Conservation (phyloP, 2,797 vertebrate species). For the Chelidonichthys spinosus region DNA sequence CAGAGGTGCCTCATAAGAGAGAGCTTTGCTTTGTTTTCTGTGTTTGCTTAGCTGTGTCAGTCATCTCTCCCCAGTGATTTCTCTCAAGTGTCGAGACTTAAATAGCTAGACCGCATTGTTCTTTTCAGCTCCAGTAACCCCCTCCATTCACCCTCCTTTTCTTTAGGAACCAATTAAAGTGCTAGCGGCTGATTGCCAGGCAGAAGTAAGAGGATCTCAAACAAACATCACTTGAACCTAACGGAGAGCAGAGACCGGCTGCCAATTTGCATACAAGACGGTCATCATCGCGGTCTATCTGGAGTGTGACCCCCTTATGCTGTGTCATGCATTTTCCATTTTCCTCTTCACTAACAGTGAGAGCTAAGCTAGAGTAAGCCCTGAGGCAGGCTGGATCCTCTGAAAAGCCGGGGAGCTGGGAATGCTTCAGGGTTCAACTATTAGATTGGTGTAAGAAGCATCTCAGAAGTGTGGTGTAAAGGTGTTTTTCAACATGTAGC, state of each 20-base stretch:
- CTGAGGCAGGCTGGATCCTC: neutral
- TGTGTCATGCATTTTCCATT: slow-evolving; percentile 10
- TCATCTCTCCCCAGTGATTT: slow-evolving; percentile 36
- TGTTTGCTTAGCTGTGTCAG: slow-evolving; percentile 11
- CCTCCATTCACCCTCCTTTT: slow-evolving; percentile 53
- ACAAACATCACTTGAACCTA: slow-evolving; percentile 39
- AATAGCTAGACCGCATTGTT: slow-evolving; percentile 37
- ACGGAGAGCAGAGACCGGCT: slow-evolving; percentile 16
- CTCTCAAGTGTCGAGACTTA: neutral
- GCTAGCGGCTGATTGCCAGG: slow-evolving; percentile 30
- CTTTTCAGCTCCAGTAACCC: slow-evolving; percentile 55
- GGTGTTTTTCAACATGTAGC: neutral
- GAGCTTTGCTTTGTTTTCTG: slow-evolving; percentile 1
- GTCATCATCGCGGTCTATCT: slow-evolving; percentile 16
- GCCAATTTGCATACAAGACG: slow-evolving; percentile 29
- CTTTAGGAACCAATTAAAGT: slow-evolving; percentile 61
- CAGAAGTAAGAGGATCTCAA: slow-evolving; percentile 31
- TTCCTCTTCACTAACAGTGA: slow-evolving; percentile 7
- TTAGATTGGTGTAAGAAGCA: neutral
- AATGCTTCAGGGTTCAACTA: slow-evolving; percentile 11
- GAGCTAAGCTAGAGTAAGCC: slow-evolving; percentile 22
- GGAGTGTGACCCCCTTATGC: neutral
- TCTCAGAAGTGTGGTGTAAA: neutral
- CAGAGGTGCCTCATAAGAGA: neutral
- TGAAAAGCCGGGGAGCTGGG: slow-evolving; percentile 8